A percentile compares a stretch with the other conserved stretches of the same genome.
Conservation (phyloP, 2,113 vertebrate species). For the Turnix velox region DNA sequence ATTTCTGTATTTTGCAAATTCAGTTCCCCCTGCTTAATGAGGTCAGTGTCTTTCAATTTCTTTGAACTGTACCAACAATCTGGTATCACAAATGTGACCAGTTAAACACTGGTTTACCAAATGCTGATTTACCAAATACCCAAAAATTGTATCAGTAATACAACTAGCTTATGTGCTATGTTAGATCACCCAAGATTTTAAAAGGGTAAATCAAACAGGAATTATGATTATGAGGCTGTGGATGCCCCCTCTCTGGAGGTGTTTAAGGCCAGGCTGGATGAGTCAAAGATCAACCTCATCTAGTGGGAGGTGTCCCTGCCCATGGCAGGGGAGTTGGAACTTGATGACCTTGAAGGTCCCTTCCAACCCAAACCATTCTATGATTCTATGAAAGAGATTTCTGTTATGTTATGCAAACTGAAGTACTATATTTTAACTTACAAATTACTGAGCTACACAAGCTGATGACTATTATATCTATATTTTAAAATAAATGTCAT, state of each 20-base stretch:
- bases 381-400: background rate
- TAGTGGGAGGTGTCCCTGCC: no score
- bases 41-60: background rate
- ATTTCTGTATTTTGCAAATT: background rate
- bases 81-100: background rate
- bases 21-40: background rate
- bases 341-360: no score
- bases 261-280: no score
- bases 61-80: background rate
- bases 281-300: no score
- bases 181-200: background rate
- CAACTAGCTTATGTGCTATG: background rate
- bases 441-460: background rate
- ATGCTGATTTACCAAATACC: background rate
- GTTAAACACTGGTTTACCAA: background rate
- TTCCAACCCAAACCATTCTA: no score
- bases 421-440: background rate
- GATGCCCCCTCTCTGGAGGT: no score
- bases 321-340: no score
- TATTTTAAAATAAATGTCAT: background rate
- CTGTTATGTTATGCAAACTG: background rate
- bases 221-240: no score
- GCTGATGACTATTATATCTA: background rate
- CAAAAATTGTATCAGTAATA: background rate
- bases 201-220: background rate